phyloP scores from a whole-genome alignment of 2,888 invertebrate genomes.

The Acrobasis repandana region DNA sequence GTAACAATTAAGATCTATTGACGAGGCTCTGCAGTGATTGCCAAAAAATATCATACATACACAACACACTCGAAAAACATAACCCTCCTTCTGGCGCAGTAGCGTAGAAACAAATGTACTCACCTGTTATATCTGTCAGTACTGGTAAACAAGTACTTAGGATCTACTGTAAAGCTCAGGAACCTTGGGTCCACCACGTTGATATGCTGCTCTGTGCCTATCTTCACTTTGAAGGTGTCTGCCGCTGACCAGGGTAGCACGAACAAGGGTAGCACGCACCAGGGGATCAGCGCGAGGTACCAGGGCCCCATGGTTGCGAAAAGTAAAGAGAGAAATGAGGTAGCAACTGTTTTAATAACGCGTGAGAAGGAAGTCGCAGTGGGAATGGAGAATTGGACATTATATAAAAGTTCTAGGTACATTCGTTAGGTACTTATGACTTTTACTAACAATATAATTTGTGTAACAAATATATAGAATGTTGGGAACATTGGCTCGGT shows the following conservation, averaged over 20 bases:
- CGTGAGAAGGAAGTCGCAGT: not conserved
- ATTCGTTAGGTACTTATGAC: too few relatives aligned
- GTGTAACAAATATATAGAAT: too few relatives aligned
- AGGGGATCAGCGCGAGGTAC: not conserved
- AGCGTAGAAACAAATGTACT: constrained; percentile 33
- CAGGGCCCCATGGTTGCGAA: constrained; percentile 2
- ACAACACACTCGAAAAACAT: too few relatives aligned
- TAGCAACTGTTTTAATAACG: not conserved
- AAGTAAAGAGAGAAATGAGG: not conserved
- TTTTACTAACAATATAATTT: too few relatives aligned
- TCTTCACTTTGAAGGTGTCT: constrained; percentile 79
- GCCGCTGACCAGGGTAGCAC: constrained; percentile 29
- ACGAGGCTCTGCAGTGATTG: too few relatives aligned
- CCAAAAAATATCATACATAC: too few relatives aligned
- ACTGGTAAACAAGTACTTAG: constrained; percentile 81
- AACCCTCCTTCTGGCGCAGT: too few relatives aligned
- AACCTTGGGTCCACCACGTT: constrained; percentile 87
- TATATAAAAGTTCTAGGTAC: not conserved
- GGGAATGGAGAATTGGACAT: not conserved
- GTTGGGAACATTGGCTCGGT: too few relatives aligned
- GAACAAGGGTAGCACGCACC: not conserved
- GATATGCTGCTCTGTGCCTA: constrained; percentile 84
- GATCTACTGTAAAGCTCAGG: constrained; percentile 88
- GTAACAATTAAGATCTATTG: too few relatives aligned
- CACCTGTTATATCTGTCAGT: constrained; percentile 59